Evolutionary conservation across 2,113 vertebrate species (phyloP).

Genomic region (Aix galericulata): DNA sequence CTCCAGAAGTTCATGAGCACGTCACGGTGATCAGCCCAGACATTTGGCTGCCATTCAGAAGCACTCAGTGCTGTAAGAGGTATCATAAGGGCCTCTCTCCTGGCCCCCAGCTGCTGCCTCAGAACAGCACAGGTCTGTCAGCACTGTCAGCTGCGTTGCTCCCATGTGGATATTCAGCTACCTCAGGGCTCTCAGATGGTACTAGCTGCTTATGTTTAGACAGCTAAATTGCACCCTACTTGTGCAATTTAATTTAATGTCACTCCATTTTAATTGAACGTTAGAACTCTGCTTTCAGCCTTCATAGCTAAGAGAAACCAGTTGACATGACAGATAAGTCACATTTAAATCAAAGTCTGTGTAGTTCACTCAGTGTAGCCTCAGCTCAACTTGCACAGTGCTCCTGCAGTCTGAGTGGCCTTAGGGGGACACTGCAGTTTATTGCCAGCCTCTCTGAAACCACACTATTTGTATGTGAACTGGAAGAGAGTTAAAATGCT

Average conservation of each 20-base stretch:
- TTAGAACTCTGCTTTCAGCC: constrained; percentile 27
- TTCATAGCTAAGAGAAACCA: background rate
- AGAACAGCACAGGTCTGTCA: background rate
- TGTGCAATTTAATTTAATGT: constrained; percentile 35
- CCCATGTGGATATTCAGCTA: background rate
- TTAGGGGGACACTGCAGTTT: background rate
- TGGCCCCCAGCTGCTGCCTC: background rate
- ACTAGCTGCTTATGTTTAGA: constrained; percentile 7
- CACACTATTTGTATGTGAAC: background rate
- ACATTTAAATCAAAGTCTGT: background rate
- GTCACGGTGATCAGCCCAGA: background rate
- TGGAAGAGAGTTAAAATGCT: background rate
- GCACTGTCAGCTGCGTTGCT: background rate
- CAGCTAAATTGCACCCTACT: background rate
- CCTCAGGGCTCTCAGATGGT: background rate
- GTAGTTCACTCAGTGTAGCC: background rate
- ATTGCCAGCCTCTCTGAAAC: background rate
- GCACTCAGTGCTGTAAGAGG: background rate
- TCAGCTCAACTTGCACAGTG: background rate
- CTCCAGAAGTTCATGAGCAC: background rate
- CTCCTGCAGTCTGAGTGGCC: background rate
- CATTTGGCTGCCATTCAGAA: background rate
- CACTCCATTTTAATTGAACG: constrained; percentile 40
- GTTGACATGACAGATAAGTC: background rate
- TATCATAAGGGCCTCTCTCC: background rate